A percentile compares a stretch with the other conserved stretches of the same genome.
Conservation (phyloP, 2,888 invertebrate species). For the Ophraella communa region DNA sequence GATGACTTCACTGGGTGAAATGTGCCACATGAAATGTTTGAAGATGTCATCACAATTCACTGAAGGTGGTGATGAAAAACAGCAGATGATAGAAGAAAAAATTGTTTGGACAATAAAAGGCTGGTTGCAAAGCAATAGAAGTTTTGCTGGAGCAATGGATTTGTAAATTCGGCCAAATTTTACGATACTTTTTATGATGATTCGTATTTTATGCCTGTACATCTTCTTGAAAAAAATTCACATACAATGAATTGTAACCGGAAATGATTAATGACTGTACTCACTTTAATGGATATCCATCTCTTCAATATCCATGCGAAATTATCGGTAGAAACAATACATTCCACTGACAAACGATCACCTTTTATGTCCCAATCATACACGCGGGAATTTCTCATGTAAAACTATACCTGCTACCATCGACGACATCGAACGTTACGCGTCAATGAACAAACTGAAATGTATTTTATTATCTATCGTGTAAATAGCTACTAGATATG, state of each 20-base stretch:
- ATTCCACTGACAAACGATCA: background rate
- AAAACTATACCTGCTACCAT: background rate
- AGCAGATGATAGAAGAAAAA: too few species aligned
- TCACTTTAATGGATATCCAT: background rate
- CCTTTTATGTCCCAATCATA: background rate
- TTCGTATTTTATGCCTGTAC: too few species aligned
- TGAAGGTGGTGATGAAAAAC: too few species aligned
- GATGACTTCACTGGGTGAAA: too few species aligned
- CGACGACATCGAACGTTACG: conserved; percentile 4
- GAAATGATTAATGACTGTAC: background rate
- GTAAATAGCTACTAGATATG: background rate
- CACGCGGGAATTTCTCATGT: conserved; percentile 8
- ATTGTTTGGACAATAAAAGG: too few species aligned
- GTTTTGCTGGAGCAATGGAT: too few species aligned
- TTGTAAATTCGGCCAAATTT: too few species aligned
- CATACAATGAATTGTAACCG: background rate
- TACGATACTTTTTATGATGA: too few species aligned
- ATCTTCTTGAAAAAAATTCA: too few species aligned
- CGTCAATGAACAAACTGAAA: conserved; percentile 20
- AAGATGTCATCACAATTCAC: too few species aligned
- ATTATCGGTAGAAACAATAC: background rate
- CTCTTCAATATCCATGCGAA: background rate
- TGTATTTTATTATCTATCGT: conserved; percentile 10
- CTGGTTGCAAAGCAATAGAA: too few species aligned
- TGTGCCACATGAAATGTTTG: too few species aligned